A percentile compares a stretch with the other conserved stretches of the same genome.
These are phyloP conservation scores for Melolontha melolontha DNA, from an alignment of 2,888 invertebrate species.

Conservation along the genomic window DNA sequence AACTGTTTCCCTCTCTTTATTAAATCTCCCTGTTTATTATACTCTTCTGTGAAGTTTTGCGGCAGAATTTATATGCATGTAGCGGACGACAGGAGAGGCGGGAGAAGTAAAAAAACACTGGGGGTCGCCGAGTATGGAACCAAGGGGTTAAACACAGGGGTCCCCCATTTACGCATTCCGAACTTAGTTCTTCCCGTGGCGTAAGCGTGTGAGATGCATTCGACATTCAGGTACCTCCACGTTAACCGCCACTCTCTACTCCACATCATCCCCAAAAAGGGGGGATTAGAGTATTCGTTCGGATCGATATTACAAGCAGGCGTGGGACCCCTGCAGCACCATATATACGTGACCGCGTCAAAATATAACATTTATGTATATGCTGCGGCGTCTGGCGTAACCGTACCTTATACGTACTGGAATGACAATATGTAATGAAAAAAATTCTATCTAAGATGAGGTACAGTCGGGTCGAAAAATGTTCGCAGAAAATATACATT, in stretches of 20 bases:
- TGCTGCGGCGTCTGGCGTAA: not conserved
- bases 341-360: slow-evolving; percentile 32
- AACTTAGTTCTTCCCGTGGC: too few species aligned
- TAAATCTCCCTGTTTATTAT: slow-evolving; percentile 34
- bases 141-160: too few species aligned
- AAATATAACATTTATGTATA: slow-evolving; percentile 28
- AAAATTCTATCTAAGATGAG: too few species aligned
- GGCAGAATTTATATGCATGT: slow-evolving; percentile 21
- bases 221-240: slow-evolving; percentile 15
- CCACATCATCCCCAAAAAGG: slow-evolving; percentile 28
- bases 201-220: slow-evolving; percentile 12
- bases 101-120: not conserved
- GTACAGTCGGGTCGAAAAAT: too few species aligned
- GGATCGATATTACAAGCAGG: slow-evolving; percentile 43
- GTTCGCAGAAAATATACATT: too few species aligned
- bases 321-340: slow-evolving; percentile 33
- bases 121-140: too few species aligned
- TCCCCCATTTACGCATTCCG: too few species aligned
- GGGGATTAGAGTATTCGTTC: slow-evolving; percentile 34
- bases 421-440: too few species aligned
- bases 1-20: slow-evolving; percentile 25
- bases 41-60: slow-evolving; percentile 10
- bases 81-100: not conserved
- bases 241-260: slow-evolving; percentile 12
- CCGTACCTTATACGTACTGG: too few species aligned